Evolutionary conservation across 2,797 vertebrate species (phyloP).

Genomic region (Gallinago stenura): DNA sequence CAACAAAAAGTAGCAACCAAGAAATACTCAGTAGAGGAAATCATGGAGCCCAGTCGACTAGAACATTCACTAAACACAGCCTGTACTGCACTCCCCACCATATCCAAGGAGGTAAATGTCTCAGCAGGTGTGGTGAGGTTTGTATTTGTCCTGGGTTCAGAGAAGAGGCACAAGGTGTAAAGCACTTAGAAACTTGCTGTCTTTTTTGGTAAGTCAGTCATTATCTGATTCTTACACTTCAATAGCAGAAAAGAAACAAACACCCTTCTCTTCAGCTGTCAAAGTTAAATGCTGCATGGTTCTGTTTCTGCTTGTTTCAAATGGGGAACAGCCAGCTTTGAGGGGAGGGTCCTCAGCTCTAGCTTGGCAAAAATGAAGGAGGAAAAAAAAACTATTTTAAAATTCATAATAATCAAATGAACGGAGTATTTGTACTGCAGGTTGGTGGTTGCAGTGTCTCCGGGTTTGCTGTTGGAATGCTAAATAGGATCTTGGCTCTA

Average conservation of each 20-base stretch:
- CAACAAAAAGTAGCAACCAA: not conserved
- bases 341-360: not conserved
- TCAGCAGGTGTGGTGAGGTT: not conserved
- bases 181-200: not conserved
- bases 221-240: not conserved
- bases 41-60: not conserved
- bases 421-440: not conserved
- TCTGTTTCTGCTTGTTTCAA: not conserved
- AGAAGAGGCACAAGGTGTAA: not conserved
- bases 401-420: not conserved
- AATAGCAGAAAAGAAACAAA: not conserved
- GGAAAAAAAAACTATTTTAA: not conserved
- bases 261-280: not conserved
- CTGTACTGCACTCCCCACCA: not conserved
- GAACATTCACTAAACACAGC: not conserved
- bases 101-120: not conserved
- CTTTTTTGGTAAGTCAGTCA: not conserved
- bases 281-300: not conserved
- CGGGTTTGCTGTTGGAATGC: not conserved
- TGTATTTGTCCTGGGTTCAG: not conserved
- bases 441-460: not conserved
- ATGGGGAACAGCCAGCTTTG: not conserved
- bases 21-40: not conserved
- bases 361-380: not conserved
- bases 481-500: not conserved